Evolutionary conservation across 1,140 invertebrate genomes (phyloP), one percentile per base, ranked within the genome.

Genomic region (Lordiphosa clarofinis): DNA sequence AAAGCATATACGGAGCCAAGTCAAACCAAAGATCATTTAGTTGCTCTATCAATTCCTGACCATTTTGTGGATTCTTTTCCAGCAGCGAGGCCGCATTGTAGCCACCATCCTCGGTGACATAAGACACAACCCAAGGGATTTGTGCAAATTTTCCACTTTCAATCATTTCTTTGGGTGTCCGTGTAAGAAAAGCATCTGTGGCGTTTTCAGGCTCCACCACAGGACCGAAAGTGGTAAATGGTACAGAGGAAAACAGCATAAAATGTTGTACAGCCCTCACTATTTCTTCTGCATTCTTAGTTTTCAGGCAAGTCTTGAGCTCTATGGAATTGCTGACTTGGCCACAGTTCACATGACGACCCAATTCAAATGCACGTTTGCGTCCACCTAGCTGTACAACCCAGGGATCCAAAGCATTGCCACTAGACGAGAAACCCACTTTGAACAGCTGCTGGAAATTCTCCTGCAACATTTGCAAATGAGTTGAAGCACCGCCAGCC

Each of bases 391-490:
- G 88, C 4, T 90, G 90, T 88, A 90, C 52, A 2, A 88, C 82
- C 87, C 88, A 89, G 0, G 78, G 68, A 58, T 70, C 64, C 0
- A 82, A 53, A 0, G 81, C 81, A 8, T 65, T 66, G 4, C 87
- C 87, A 54, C 84, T 87, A n/a, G 84, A 59, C 8, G 88, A 76
- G 8, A 73, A 57, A 0, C 63, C 84, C 11, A 50, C 56, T 0
- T 71, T 73, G 2, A 81, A 75, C 13, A 72, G 9, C 6, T 43
- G 19, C 0, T 56, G 21, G 9, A 64, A 67, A 19, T 70, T 56
- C 6, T 90, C 88, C 81, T 91, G 93, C 0, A 95, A 60, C 42
- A 94, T 90, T 60, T 95, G 94, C 65, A 94, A 91, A 55, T 92
- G 90, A 0, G 91, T 90, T 53, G 91, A 92, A 10, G 91, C 91